A percentile compares a stretch with the other conserved stretches of the same genome.
Evolutionary conservation across 2,113 vertebrate species (phyloP).

Genomic region (Ramphastos sulfuratus): DNA sequence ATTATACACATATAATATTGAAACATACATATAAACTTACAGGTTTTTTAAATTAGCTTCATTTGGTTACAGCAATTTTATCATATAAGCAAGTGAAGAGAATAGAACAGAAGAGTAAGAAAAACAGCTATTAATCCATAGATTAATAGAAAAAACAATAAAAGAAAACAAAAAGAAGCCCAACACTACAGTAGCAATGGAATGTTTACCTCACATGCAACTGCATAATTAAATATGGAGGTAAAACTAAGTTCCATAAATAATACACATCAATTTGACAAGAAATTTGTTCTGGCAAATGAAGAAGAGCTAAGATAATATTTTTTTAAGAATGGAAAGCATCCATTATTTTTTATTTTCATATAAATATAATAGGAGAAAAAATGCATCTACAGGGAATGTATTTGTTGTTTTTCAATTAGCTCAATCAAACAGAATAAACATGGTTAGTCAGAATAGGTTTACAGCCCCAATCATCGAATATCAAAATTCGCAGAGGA

Average conservation of each 20-base stretch:
- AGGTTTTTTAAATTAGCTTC: background rate
- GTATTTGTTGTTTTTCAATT: slow-evolving; percentile 62
- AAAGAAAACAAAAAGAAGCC: background rate
- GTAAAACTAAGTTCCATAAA: slow-evolving; percentile 58
- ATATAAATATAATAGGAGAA: slow-evolving; percentile 62
- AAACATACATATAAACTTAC: too few species aligned
- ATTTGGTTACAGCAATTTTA: background rate
- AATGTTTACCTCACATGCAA: slow-evolving; percentile 49
- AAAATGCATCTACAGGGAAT: slow-evolving; percentile 45
- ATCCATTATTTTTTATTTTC: too few species aligned
- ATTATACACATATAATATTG: too few species aligned
- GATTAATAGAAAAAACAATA: background rate
- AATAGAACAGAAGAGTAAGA: background rate
- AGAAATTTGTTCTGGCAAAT: slow-evolving; percentile 35
- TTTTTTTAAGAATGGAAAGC: slow-evolving; percentile 53
- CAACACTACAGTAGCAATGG: background rate
- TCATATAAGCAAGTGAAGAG: background rate
- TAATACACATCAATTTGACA: slow-evolving; percentile 22
- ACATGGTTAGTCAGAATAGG: slow-evolving; percentile 53
- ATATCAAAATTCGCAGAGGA: slow-evolving; percentile 6
- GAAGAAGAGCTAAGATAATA: slow-evolving; percentile 26
- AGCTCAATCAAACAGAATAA: slow-evolving; percentile 64
- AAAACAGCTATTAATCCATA: background rate
- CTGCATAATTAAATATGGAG: slow-evolving; percentile 56
- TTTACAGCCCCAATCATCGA: slow-evolving; percentile 1